Evolutionary conservation across 1,140 invertebrate genomes (phyloP), one percentile per base, ranked within the genome.

Genomic region (Aleiodes sp.): DNA sequence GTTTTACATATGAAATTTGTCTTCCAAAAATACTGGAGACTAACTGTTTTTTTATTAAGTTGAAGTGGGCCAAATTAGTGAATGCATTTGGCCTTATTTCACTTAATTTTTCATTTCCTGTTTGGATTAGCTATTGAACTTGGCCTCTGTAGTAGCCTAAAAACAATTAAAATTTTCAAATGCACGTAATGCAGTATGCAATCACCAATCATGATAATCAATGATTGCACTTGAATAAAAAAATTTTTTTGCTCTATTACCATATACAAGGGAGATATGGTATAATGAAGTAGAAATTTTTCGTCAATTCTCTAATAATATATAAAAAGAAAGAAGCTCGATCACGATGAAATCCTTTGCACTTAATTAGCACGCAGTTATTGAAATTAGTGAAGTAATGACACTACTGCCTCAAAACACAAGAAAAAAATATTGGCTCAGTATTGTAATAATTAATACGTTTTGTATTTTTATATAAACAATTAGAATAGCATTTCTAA

Each of bases 391-490:
- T 29, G n/a, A 4, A 59, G 26, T 59, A 59, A 14, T 31, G n/a
- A 21, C 14, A 29, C 21, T 57, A 57, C 29, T 59, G 24, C 28
- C 28, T 31, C 56, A 59, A 29, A 29, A n/a, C 56, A 59, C 56
- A 33, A 59, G 31, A n/a, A 60, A 35, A 43, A 29, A 56, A 33
- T 61, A 70, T 21, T 41, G 57, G 59, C 39, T 61, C 35, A 52
- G 56, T 43, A 71, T 68, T 72, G 26, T 28, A 61, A 70, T 43
- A 71, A 39, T 70, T 68, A 68, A 75, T 84, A 84, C 79, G 72
- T 85, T 85, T 85, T 84, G 77, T 84, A 85, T 81, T 84, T 85
- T 85, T 85, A 78, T 83, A 84, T 75, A 77, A 78, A 81, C 6
- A 77, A 80, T 56, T 57, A 35, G 76, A 76, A 70, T 60, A 63